phyloP scores from a whole-genome alignment of 64 coral and sea anemone genomes.

The Pachyseris speciosa region DNA sequence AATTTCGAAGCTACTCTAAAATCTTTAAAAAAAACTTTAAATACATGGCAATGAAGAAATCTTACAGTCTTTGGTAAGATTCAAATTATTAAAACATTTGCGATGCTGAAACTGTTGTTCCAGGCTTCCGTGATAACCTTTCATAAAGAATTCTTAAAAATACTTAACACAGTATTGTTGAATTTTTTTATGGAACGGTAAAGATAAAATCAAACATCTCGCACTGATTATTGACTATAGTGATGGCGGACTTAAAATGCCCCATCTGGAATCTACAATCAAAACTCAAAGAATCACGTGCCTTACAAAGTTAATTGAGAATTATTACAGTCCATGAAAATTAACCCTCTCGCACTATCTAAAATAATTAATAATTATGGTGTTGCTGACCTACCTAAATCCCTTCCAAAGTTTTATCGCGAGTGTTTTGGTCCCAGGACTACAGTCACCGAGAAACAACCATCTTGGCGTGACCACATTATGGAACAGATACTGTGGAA shows the following conservation, averaged over 20 bases:
- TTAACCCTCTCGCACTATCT: background rate
- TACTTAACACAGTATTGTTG: conserved; percentile 5
- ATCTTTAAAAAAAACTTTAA: conserved; percentile 14
- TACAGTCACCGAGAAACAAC: background rate
- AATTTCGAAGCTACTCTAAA: background rate
- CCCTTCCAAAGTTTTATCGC: conserved; percentile 1
- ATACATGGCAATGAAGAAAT: conserved; percentile 18
- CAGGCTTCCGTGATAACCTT: background rate
- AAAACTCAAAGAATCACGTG: too few species aligned
- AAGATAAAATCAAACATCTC: conserved; percentile 27
- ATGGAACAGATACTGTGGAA: background rate
- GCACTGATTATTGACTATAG: too few species aligned
- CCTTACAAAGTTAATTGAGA: background rate
- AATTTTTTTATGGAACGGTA: conserved; percentile 46
- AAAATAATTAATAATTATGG: background rate
- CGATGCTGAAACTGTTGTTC: conserved; percentile 10
- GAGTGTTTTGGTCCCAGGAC: background rate
- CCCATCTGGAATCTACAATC: background rate
- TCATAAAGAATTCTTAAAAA: background rate
- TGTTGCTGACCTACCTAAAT: background rate
- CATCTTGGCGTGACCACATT: background rate
- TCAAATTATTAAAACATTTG: conserved; percentile 45
- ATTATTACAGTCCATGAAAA: conserved; percentile 10
- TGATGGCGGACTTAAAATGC: conserved; percentile 13
- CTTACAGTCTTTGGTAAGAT: conserved; percentile 34